phyloP scores from a whole-genome alignment of 2,888 invertebrate species.

The Leucoptera coffeella region DNA sequence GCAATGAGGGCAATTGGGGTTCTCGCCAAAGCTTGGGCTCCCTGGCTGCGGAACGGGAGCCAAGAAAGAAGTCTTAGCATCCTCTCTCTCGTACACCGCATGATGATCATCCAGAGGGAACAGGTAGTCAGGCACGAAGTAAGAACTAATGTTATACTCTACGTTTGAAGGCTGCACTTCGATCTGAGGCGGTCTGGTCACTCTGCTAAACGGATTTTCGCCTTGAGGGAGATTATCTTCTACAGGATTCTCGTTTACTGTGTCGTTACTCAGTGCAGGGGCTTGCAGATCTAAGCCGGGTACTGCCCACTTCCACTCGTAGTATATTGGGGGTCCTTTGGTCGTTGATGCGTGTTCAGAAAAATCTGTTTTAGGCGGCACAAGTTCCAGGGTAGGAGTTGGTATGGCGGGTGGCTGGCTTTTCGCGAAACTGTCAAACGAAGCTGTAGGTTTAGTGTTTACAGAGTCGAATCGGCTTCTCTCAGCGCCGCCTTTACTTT shows the following conservation, averaged over 20 bases:
- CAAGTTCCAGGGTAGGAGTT: conserved; percentile 23
- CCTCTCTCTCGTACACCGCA: conserved; percentile 49
- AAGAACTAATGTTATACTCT: conserved; percentile 53
- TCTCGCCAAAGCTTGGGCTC: conserved; percentile 49
- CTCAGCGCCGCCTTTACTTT: conserved; percentile 16
- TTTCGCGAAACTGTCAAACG: conserved; percentile 7
- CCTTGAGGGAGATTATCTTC: conserved; percentile 12
- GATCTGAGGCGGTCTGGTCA: conserved; percentile 19
- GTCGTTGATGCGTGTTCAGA: conserved; percentile 36
- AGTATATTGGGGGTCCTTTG: conserved; percentile 57
- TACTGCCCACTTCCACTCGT: conserved; percentile 61
- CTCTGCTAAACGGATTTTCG: conserved; percentile 24
- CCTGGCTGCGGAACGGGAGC: conserved; percentile 43
- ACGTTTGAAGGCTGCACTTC: conserved; percentile 18
- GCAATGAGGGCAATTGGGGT: conserved; percentile 57
- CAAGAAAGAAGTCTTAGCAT: conserved; percentile 56
- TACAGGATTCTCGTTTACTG: conserved; percentile 12
- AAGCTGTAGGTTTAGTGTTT: conserved; percentile 17
- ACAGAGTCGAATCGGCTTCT: conserved; percentile 20
- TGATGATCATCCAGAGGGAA: conserved; percentile 56
- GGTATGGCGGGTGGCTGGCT: conserved; percentile 7
- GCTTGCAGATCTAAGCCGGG: conserved; percentile 54
- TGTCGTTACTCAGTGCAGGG: conserved; percentile 38
- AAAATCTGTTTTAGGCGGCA: conserved; percentile 50
- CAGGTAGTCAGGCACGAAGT: conserved; percentile 56